Percentiles rank a stretch among this genome's conserved stretches.
phyloP scores from a whole-genome alignment of 2,113 vertebrate species.

The Dasyprocta punctata region DNA sequence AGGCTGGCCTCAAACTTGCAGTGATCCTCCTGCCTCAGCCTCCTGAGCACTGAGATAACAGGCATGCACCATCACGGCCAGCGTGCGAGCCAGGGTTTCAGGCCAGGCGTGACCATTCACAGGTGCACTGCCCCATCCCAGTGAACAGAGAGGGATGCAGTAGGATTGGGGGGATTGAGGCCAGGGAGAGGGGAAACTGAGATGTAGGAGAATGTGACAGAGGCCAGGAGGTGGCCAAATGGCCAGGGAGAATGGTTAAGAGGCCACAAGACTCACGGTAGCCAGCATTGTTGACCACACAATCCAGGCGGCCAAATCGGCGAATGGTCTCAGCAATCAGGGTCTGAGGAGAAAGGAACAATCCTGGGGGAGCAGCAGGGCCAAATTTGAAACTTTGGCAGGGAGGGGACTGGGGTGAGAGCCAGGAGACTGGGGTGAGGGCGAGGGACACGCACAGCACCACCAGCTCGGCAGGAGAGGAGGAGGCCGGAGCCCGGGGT shows the following conservation, averaged over 20 bases:
- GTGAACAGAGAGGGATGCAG: not conserved
- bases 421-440: not conserved
- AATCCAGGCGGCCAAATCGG: conserved; percentile 87
- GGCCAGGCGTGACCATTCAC: not conserved
- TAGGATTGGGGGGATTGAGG: no score
- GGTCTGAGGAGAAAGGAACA: conserved; percentile 75
- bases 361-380: not conserved
- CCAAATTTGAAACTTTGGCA: rapidly evolving
- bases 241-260: rapidly evolving
- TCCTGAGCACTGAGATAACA: not conserved
- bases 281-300: conserved; percentile 92
- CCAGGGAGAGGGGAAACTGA: not conserved
- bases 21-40: not conserved
- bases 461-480: not conserved
- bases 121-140: not conserved
- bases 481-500: not conserved
- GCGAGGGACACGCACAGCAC: not conserved
- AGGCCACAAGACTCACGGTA: conserved; percentile 84
- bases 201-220: not conserved
- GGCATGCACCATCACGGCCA: rapidly evolving
- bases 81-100: not conserved
- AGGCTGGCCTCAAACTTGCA: not conserved
- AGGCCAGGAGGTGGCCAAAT: not conserved
- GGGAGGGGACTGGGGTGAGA: not conserved
- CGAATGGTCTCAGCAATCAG: conserved; percentile 84